Conservation (phyloP, 2,888 invertebrate species). For the Hartigia nigra region DNA sequence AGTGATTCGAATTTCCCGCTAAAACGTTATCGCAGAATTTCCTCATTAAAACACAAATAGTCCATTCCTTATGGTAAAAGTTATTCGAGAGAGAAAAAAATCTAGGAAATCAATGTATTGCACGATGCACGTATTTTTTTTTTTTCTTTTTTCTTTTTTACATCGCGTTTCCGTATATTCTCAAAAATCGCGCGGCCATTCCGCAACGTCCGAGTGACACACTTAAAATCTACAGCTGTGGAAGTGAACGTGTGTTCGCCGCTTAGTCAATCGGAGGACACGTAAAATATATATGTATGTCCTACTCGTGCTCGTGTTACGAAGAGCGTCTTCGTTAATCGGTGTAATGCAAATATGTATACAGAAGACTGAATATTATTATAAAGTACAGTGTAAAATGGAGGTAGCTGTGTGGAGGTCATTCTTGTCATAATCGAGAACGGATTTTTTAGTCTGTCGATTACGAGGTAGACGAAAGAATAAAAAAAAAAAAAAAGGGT, state of each 20-base stretch:
- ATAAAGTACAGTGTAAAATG: slow-evolving; percentile 42
- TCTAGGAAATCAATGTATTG: background rate
- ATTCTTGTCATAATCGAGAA: background rate
- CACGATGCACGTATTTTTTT: background rate
- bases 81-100: background rate
- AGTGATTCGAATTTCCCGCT: slow-evolving; percentile 34
- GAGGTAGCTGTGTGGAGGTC: slow-evolving; percentile 59
- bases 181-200: background rate
- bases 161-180: no score
- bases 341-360: slow-evolving; percentile 23
- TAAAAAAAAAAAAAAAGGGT: background rate
- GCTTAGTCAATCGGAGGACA: slow-evolving; percentile 11
- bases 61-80: background rate
- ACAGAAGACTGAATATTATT: slow-evolving; percentile 58
- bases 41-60: background rate
- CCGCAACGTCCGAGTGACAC: slow-evolving; percentile 20
- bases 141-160: no score
- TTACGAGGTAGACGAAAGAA: background rate
- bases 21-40: no score
- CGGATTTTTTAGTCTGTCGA: background rate
- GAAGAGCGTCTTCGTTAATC: background rate
- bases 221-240: slow-evolving; percentile 34
- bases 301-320: background rate
- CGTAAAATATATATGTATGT: slow-evolving; percentile 7
- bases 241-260: slow-evolving; percentile 28